phyloP scores from a whole-genome alignment of 2,888 invertebrate species.

The Sesia bembeciformis region DNA sequence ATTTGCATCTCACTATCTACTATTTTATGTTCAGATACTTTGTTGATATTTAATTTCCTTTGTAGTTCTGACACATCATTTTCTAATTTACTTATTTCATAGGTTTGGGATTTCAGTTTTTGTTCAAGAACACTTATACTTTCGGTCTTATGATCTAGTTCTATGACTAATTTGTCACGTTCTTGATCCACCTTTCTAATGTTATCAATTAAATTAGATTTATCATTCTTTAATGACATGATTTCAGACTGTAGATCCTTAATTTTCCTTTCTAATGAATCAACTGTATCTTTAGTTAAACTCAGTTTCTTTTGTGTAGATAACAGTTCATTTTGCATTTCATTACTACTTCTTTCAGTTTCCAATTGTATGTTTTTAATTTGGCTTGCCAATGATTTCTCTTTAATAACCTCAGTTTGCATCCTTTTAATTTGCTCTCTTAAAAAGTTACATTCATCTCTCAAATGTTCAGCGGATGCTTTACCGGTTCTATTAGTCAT shows the following conservation, averaged over 20 bases:
- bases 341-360: constrained; percentile 81
- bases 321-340: constrained; percentile 79
- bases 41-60: constrained; percentile 60
- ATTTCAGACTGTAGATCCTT: constrained; percentile 76
- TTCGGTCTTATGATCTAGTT: constrained; percentile 83
- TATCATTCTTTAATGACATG: constrained; percentile 75
- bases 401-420: constrained; percentile 62
- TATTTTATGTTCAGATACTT: constrained; percentile 63
- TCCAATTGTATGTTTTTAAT: constrained; percentile 83
- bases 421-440: constrained; percentile 60
- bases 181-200: constrained; percentile 80
- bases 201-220: constrained; percentile 75
- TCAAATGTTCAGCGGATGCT: constrained; percentile 55
- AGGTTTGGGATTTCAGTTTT: constrained; percentile 76
- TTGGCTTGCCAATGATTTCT: constrained; percentile 63
- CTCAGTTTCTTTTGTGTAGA: constrained; percentile 78
- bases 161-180: constrained; percentile 78
- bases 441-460: constrained; percentile 57
- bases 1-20: constrained; percentile 70
- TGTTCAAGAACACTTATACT: constrained; percentile 77
- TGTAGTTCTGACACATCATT: constrained; percentile 71
- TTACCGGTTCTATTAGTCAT: constrained; percentile 56
- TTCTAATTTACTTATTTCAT: constrained; percentile 69
- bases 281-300: constrained; percentile 73
- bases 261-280: constrained; percentile 73